phyloP scores from a whole-genome alignment of 2,797 vertebrate species.

The Pelodytes ibericus region DNA sequence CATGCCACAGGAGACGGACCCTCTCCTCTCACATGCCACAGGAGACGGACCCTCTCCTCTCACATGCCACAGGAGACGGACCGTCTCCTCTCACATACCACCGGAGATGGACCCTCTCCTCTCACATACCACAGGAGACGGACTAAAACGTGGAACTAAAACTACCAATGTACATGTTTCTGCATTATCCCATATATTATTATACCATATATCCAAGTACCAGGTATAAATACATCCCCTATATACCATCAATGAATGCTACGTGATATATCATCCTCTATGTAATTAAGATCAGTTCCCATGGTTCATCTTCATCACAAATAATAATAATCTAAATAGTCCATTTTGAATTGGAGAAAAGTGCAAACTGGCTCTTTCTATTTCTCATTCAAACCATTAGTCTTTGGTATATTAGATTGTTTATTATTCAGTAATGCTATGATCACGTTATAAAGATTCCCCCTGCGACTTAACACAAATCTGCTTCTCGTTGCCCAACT shows the following conservation, averaged over 20 bases:
- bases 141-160: too few species aligned
- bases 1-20: not conserved
- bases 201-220: too few species aligned
- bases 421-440: not conserved
- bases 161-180: too few species aligned
- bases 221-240: too few species aligned
- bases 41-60: not conserved
- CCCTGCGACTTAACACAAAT: not conserved
- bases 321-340: constrained; percentile 10
- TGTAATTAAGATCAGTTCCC: constrained; percentile 3
- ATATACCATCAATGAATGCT: too few species aligned
- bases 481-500: not conserved
- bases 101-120: not conserved
- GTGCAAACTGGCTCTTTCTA: constrained; percentile 39
- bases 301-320: not conserved
- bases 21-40: not conserved
- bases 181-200: too few species aligned
- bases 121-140: not conserved
- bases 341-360: constrained; percentile 14
- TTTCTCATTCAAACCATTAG: constrained; percentile 10
- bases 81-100: not conserved
- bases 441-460: not conserved
- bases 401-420: constrained; percentile 36
- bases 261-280: too few species aligned
- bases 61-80: not conserved